Evolutionary conservation across 2,113 vertebrate genomes (phyloP), one percentile per base, ranked within the genome.

Genomic region (Corvus moneduloides): DNA sequence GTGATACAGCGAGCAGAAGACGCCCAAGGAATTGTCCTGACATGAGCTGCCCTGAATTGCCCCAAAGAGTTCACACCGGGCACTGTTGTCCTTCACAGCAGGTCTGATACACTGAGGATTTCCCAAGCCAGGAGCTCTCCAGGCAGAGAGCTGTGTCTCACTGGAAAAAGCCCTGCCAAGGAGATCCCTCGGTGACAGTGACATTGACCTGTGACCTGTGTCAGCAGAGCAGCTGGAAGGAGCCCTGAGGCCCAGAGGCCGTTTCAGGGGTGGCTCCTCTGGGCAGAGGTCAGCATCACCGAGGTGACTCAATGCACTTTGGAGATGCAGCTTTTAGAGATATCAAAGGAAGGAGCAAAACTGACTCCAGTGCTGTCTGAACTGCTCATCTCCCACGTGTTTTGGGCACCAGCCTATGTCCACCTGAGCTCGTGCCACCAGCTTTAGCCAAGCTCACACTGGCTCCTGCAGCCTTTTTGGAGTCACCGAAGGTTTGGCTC

Each of bases 31-130:
- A 75, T 80, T 92, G 78, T 72, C 73, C 92, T 92, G 83, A 94
- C 83, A 15, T 72, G 94, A 96, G 87, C 63, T 88, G 72, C 54
- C 87, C 95, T 90, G 67, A 71, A n/a, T 94, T 85, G 84, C 88
- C 93, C 85, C 80, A 20, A n/a, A 72, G 84, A 59, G 93, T 77
- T 88, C 77, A 94, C 9, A 1, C 23, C 0, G 0, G 22, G 78
- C 88, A 56, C 64, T 55, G 52, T 61, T 96, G 84, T 49, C 90
- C 69, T 82, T 79, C 21, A 35, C 39, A 33, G 62, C 46, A 56
- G 35, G 7, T 41, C 64, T 39, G 73, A 39, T 66, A 14, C 23
- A 10, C 21, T 7, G n/a, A n/a, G 58, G n/a, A 64, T 93, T 95
- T 92, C 88, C 93, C 88, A 84, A 84, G 72, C 27, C 63, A 83